A percentile compares a stretch with the other conserved stretches of the same genome.
Conservation (phyloP, 1,140 invertebrate genomes). For the Ylistrum balloti region DNA sequence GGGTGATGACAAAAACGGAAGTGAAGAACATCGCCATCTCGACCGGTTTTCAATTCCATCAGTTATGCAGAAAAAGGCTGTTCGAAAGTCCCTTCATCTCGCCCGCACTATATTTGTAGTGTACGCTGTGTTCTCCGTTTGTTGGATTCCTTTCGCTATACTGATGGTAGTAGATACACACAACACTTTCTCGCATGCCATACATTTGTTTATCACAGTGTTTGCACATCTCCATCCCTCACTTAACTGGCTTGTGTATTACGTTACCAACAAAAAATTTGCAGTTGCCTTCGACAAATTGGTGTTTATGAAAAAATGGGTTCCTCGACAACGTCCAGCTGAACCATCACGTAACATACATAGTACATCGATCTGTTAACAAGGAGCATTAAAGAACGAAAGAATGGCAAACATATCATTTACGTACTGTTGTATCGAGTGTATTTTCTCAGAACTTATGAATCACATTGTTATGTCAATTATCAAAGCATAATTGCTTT, state of each 20-base stretch:
- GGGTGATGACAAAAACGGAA: neutral
- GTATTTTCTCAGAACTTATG: too few species aligned
- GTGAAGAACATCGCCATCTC: too few species aligned
- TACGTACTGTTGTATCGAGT: too few species aligned
- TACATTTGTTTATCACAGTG: conserved; percentile 66
- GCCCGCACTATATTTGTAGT: conserved; percentile 69
- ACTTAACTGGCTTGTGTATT: conserved; percentile 72
- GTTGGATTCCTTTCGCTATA: conserved; percentile 71
- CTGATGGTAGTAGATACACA: conserved; percentile 63
- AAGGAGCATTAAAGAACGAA: neutral
- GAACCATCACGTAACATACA: neutral
- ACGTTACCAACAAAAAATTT: conserved; percentile 68
- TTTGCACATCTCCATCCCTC: conserved; percentile 74
- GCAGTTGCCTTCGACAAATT: conserved; percentile 61
- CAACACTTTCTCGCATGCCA: conserved; percentile 58
- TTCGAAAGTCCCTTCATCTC: conserved; percentile 52
- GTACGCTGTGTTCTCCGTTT: conserved; percentile 68
- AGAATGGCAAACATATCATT: neutral
- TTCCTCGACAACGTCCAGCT: neutral
- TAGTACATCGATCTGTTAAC: neutral
- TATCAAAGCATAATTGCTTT: too few species aligned
- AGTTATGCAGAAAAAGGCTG: neutral
- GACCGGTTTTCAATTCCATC: neutral
- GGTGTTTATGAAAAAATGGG: conserved; percentile 49
- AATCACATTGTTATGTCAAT: too few species aligned